Evolutionary conservation across 2,113 vertebrate species (phyloP).

Genomic region (Pongo abelii): DNA sequence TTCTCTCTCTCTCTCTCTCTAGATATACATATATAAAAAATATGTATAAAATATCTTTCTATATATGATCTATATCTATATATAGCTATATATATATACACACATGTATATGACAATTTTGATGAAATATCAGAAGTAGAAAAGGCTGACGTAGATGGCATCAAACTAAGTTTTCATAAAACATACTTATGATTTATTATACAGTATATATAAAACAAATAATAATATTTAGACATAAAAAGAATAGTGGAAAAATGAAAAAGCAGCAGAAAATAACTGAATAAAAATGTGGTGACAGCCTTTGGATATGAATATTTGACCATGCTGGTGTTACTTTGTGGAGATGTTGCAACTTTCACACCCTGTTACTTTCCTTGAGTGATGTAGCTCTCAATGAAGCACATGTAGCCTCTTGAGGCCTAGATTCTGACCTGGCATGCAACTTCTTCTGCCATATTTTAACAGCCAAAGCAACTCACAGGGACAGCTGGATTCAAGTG

Average conservation of each 20-base stretch:
- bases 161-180: neutral
- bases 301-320: neutral
- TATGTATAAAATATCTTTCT: neutral
- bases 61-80: neutral
- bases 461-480: neutral
- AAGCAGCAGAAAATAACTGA: neutral
- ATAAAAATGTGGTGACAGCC: neutral
- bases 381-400: neutral
- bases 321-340: neutral
- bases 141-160: neutral
- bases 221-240: neutral
- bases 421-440: rapidly evolving
- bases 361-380: rapidly evolving
- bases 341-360: neutral
- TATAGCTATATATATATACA: no score
- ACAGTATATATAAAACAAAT: neutral
- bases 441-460: neutral
- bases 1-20: neutral
- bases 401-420: rapidly evolving
- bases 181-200: neutral
- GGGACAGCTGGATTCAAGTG: neutral
- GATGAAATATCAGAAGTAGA: neutral
- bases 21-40: neutral
- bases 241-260: neutral
- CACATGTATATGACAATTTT: neutral